Conservation (phyloP, 2,113 vertebrate genomes). For the Parotia lawesii region DNA sequence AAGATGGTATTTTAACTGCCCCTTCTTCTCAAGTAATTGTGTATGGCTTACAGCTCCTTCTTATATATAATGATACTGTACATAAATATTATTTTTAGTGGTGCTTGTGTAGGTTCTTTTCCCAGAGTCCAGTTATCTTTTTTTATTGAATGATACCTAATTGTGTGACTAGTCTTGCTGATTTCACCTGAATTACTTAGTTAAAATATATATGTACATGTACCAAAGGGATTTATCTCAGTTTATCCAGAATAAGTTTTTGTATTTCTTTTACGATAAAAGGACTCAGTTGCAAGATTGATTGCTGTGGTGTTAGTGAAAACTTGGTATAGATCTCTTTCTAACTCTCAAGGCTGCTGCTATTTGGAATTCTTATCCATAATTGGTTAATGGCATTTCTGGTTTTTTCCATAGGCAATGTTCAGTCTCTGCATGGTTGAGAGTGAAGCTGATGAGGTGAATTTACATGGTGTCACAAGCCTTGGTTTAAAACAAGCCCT, state of each 20-base stretch:
- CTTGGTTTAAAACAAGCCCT: constrained; percentile 92
- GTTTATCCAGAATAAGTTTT: neutral
- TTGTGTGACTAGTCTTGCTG: neutral
- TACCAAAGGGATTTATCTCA: neutral
- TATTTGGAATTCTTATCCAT: neutral
- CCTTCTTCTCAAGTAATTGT: neutral
- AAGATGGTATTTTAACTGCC: neutral
- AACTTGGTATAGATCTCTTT: neutral
- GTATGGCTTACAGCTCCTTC: neutral
- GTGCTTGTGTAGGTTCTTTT: neutral
- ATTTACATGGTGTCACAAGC: constrained; percentile 90
- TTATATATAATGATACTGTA: neutral
- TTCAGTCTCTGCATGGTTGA: constrained; percentile 98
- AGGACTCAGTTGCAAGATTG: neutral
- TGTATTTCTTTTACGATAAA: neutral
- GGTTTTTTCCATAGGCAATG: constrained; percentile 83
- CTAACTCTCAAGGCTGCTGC: neutral
- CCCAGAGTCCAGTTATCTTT: neutral
- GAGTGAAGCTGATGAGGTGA: constrained; percentile 95
- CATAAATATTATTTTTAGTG: neutral
- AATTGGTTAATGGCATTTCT: neutral
- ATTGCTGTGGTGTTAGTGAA: neutral
- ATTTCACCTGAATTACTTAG: neutral
- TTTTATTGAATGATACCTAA: neutral
- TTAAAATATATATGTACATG: neutral